These are phyloP conservation scores for Dynastes tityus DNA, from an alignment of 2,888 invertebrate genomes.

Conservation along the genomic window DNA sequence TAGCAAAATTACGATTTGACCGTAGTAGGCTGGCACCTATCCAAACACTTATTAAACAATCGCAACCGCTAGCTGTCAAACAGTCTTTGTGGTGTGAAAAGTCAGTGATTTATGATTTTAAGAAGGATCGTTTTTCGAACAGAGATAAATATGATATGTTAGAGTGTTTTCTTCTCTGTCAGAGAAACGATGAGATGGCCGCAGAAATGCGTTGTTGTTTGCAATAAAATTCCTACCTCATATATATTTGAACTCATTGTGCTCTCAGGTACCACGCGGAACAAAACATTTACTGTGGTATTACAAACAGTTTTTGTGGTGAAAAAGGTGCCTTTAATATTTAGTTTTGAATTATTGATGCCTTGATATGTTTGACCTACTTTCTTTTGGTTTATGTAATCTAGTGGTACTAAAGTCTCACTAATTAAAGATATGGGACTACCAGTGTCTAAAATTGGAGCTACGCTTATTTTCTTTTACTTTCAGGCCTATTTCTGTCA, in stretches of 20 bases:
- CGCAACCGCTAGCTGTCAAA: no score
- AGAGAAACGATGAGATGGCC: no score
- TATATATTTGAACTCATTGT: constrained; percentile 20
- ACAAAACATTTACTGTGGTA: neutral
- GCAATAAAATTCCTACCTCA: constrained; percentile 24
- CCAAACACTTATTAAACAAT: no score
- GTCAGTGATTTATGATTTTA: no score
- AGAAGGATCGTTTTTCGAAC: no score
- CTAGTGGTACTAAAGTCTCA: neutral
- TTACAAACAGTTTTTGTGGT: neutral
- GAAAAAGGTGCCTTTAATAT: neutral
- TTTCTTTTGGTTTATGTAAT: neutral
- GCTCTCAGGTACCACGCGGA: constrained; percentile 1
- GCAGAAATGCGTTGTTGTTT: no score
- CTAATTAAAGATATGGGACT: constrained; percentile 20
- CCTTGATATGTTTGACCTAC: neutral
- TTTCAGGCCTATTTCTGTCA: neutral
- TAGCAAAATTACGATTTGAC: no score
- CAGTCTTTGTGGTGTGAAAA: no score
- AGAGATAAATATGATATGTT: no score
- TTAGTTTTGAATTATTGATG: constrained; percentile 12
- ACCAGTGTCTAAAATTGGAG: constrained; percentile 2
- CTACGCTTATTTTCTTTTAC: neutral
- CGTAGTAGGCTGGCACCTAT: no score
- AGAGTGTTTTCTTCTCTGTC: no score